Evolutionary conservation across 2,888 invertebrate species (phyloP).

Genomic region (Eudemis profundana): DNA sequence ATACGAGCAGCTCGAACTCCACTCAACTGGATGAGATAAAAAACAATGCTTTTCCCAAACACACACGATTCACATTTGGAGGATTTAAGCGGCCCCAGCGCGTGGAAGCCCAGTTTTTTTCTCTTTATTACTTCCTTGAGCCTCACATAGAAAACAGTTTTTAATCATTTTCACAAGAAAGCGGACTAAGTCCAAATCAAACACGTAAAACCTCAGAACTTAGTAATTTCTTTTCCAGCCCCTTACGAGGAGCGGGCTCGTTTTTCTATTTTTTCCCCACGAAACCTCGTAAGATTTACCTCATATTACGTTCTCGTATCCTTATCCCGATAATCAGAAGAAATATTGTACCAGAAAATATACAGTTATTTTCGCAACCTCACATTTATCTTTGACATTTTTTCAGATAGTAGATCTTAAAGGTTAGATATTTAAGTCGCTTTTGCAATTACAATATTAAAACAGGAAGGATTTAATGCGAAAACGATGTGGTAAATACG

Average conservation of each 20-base stretch:
- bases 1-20: not conserved
- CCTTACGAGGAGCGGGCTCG: not conserved
- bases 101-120: not conserved
- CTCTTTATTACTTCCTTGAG: not conserved
- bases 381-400: not conserved
- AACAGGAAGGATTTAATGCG: not conserved
- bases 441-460: not conserved
- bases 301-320: conserved; percentile 29
- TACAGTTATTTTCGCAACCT: not conserved
- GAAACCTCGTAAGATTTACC: conserved; percentile 28
- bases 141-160: not conserved
- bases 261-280: conserved; percentile 5
- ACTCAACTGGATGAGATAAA: not conserved
- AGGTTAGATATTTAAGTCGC: not conserved
- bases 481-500: not conserved
- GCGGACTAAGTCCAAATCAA: not conserved
- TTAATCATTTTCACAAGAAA: not conserved
- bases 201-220: not conserved
- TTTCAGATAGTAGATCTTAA: not conserved
- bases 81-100: no score
- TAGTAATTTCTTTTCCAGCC: not conserved
- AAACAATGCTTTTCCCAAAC: not conserved
- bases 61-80: not conserved
- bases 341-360: conserved; percentile 10
- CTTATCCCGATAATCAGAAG: conserved; percentile 17